Percentiles rank a stretch among this genome's conserved stretches.
Evolutionary conservation across 2,113 vertebrate genomes (phyloP).

Genomic region (Dipodomys spectabilis): DNA sequence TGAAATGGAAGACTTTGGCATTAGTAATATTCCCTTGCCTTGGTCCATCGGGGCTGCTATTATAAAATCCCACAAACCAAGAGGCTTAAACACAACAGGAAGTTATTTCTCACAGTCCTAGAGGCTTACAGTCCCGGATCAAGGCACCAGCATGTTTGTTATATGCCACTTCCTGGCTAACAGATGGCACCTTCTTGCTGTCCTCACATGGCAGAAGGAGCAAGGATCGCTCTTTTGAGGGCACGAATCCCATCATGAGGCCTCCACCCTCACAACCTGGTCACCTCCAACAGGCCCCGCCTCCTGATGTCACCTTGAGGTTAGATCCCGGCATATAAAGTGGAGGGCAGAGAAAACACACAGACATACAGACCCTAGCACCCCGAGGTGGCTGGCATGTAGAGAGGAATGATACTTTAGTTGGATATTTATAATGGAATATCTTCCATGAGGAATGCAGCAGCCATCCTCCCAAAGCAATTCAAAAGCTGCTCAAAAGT

Average conservation of each 20-base stretch:
- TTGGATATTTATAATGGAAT: neutral
- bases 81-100: neutral
- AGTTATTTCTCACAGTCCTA: neutral
- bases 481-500: neutral
- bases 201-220: rapidly evolving
- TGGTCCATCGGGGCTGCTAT: neutral
- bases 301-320: neutral
- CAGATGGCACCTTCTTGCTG: neutral
- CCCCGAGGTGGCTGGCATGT: neutral
- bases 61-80: neutral
- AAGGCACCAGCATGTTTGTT: rapidly evolving
- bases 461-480: neutral
- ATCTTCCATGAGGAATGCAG: neutral
- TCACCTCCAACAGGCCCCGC: neutral
- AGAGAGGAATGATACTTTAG: neutral
- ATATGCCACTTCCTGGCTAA: neutral
- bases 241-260: no score
- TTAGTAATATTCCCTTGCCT: no score
- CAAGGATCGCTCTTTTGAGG: neutral
- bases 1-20: neutral
- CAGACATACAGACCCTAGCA: neutral
- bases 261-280: neutral
- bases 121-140: neutral
- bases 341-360: neutral
- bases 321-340: no score